Evolutionary conservation across 1,140 invertebrate species (phyloP).

Genomic region (Rhopalosiphum maidis): DNA sequence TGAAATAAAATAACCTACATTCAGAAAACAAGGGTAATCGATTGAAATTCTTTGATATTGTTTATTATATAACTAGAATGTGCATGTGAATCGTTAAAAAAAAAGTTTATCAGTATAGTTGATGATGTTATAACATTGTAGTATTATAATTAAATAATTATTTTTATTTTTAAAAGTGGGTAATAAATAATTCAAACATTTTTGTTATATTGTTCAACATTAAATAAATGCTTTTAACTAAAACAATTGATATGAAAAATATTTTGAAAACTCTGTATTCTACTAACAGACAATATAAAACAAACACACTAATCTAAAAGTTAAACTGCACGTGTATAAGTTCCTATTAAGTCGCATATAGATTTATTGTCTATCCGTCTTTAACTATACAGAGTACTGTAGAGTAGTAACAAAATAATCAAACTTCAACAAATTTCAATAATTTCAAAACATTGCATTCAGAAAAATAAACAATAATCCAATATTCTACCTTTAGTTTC

Average conservation of each 20-base stretch:
- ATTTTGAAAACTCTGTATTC: not conserved
- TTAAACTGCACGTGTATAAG: not conserved
- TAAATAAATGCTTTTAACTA: not conserved
- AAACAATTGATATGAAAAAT: not conserved
- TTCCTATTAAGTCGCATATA: not conserved
- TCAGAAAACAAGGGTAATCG: not conserved
- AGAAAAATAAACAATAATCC: not conserved
- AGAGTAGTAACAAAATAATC: not conserved
- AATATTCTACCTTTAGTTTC: not conserved
- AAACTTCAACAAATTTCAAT: not conserved
- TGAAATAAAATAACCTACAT: constrained; percentile 1
- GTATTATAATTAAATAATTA: not conserved
- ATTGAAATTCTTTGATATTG: not conserved
- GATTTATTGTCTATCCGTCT: not conserved
- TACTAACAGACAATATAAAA: not conserved
- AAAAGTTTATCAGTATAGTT: not conserved
- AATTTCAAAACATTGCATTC: not conserved
- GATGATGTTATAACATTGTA: not conserved
- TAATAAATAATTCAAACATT: not conserved
- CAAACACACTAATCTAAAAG: not conserved
- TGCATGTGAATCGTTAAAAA: not conserved
- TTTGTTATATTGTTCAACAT: not conserved
- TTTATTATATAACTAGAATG: not conserved
- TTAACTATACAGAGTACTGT: not conserved
- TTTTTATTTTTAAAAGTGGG: not conserved